Evolutionary conservation across 2,797 vertebrate genomes (phyloP).

Genomic region (Borostomias antarcticus): DNA sequence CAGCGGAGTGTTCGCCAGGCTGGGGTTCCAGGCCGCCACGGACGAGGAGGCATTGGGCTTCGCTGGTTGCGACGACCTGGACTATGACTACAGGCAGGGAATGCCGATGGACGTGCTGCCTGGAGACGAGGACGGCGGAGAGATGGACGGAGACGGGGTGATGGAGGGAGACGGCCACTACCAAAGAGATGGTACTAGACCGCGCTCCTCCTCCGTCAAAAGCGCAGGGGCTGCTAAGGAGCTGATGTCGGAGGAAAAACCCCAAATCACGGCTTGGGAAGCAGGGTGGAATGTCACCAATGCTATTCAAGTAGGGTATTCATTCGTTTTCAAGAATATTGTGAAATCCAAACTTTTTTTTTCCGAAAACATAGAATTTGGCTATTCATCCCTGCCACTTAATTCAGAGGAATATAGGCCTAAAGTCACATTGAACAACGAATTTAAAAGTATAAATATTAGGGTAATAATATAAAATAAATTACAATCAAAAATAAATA

Average conservation of each 20-base stretch:
- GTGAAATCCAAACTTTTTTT: background rate
- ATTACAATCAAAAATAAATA: too few species aligned
- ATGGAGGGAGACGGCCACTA: constrained; percentile 90
- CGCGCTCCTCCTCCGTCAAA: constrained; percentile 80
- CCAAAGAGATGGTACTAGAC: constrained; percentile 85
- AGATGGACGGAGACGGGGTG: constrained; percentile 68
- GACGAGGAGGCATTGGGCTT: constrained; percentile 93
- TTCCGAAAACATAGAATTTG: background rate
- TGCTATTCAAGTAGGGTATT: constrained; percentile 88
- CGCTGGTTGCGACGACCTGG: constrained; percentile 91
- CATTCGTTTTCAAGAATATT: background rate
- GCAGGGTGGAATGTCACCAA: constrained; percentile 98
- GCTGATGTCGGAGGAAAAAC: constrained; percentile 83
- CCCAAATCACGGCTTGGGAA: constrained; percentile 93
- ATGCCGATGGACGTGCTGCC: constrained; percentile 93
- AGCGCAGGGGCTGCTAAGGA: constrained; percentile 75
- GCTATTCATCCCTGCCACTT: background rate
- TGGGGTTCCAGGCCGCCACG: constrained; percentile 95
- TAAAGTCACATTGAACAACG: constrained; percentile 61
- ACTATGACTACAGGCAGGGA: constrained; percentile 92
- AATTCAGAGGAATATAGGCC: too few species aligned
- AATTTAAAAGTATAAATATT: too few species aligned
- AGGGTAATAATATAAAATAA: too few species aligned
- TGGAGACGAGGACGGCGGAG: constrained; percentile 76
- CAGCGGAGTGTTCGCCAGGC: constrained; percentile 92